These are phyloP conservation scores for Aegotheles bennettii DNA, from an alignment of 2,113 vertebrate species.

Conservation along the genomic window DNA sequence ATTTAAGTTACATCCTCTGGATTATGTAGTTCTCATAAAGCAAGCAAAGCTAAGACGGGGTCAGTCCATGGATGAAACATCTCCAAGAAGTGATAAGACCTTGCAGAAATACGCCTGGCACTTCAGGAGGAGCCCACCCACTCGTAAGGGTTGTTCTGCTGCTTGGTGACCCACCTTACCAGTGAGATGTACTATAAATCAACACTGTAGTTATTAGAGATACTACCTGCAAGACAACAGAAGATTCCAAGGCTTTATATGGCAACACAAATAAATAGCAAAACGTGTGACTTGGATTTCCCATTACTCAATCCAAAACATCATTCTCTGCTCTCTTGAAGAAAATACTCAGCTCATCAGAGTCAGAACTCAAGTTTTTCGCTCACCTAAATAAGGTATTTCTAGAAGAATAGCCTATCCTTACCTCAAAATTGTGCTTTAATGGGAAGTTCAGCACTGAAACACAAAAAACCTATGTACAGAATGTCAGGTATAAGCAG, in stretches of 20 bases:
- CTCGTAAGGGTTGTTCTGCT: background rate
- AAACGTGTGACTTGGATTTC: background rate
- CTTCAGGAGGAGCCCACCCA: background rate
- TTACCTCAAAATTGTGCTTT: background rate
- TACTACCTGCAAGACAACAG: background rate
- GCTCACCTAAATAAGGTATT: background rate
- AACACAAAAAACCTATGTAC: background rate
- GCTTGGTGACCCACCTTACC: background rate
- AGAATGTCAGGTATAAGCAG: background rate
- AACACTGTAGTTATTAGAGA: background rate
- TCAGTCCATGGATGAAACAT: background rate
- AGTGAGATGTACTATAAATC: background rate
- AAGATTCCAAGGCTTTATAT: background rate
- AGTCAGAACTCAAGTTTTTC: background rate
- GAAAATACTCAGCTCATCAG: background rate
- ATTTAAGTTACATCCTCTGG: background rate
- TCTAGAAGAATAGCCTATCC: background rate
- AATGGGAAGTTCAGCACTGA: background rate
- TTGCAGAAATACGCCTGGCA: background rate
- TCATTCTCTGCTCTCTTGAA: background rate
- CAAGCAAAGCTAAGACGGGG: background rate
- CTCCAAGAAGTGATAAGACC: background rate
- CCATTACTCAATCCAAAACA: background rate
- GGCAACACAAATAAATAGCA: background rate
- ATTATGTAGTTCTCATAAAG: background rate